Evolutionary conservation across 2,888 invertebrate genomes (phyloP).

Genomic region (Myathropa florea): DNA sequence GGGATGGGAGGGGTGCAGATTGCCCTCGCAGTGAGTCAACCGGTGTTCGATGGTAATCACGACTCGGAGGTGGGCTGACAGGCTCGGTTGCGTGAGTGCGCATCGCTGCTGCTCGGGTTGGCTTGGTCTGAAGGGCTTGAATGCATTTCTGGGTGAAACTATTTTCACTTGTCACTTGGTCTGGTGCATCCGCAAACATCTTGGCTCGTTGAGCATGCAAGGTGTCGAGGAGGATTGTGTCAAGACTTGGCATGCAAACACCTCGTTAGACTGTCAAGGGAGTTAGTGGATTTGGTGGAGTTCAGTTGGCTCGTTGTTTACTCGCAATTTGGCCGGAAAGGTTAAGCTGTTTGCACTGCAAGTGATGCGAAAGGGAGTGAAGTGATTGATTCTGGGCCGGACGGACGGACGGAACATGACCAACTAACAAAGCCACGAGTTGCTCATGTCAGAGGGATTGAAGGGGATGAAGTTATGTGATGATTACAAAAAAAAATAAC

Average conservation of each 20-base stretch:
- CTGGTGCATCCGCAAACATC: too few relatives aligned
- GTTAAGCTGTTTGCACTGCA: too few relatives aligned
- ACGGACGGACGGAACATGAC: too few relatives aligned
- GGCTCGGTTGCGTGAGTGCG: conserved; percentile 16
- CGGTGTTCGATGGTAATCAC: conserved; percentile 35
- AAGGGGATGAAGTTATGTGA: too few relatives aligned
- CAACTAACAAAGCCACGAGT: too few relatives aligned
- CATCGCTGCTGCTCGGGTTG: neutral
- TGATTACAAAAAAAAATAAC: too few relatives aligned
- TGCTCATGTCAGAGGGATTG: too few relatives aligned
- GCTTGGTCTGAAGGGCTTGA: neutral
- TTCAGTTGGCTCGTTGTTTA: neutral
- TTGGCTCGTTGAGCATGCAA: too few relatives aligned
- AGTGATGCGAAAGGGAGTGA: too few relatives aligned
- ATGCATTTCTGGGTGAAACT: neutral
- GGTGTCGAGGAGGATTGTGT: neutral
- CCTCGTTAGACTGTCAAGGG: neutral
- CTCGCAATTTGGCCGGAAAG: too few relatives aligned
- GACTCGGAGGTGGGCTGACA: conserved; percentile 11
- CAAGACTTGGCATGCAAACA: neutral
- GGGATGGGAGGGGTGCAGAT: conserved; percentile 15
- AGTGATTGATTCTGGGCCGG: too few relatives aligned
- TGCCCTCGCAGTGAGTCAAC: conserved; percentile 1
- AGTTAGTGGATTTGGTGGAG: neutral
- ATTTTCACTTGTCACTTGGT: too few relatives aligned